These are phyloP conservation scores for Illadopsis cleaveri DNA, from an alignment of 2,113 vertebrate species.

Conservation along the genomic window DNA sequence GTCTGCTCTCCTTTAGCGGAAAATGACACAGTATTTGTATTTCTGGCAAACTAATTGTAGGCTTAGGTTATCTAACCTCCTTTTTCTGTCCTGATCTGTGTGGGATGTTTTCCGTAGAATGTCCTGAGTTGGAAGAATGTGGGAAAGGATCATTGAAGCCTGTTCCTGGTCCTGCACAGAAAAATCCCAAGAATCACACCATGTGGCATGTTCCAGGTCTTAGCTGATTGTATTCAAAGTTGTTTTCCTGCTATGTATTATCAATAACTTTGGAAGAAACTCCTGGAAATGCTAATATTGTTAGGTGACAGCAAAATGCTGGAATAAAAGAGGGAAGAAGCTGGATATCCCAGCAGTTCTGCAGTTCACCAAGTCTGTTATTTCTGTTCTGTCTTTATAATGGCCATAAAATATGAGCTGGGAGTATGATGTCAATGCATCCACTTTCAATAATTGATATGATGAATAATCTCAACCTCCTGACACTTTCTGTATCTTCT, in stretches of 20 bases:
- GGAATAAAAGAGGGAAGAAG: not conserved
- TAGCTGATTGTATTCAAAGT: not conserved
- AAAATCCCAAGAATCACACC: not conserved
- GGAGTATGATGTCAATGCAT: conserved; percentile 90
- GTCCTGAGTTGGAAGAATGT: not conserved
- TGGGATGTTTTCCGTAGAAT: not conserved
- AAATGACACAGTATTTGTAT: not conserved
- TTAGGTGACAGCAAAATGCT: not conserved
- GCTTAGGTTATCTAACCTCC: not conserved
- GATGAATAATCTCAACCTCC: conserved; percentile 94
- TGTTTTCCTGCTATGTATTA: not conserved
- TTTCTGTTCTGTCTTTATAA: conserved; percentile 82
- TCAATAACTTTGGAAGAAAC: not conserved
- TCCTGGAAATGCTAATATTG: not conserved
- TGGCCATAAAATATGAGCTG: conserved; percentile 86
- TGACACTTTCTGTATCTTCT: conserved; percentile 86
- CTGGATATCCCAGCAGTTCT: conserved; percentile 59
- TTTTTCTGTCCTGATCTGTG: not conserved
- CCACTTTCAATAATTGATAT: conserved; percentile 97
- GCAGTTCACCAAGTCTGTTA: conserved; percentile 70
- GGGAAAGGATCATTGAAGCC: not conserved
- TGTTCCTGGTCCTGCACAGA: not conserved
- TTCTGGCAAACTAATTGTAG: not conserved
- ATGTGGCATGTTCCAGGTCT: not conserved
- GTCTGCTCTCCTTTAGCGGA: not conserved